Percentiles rank a stretch among this genome's conserved stretches.
These are phyloP conservation scores for Forbesichthys papilliferus DNA, from an alignment of 2,113 vertebrate species.

Conservation along the genomic window DNA sequence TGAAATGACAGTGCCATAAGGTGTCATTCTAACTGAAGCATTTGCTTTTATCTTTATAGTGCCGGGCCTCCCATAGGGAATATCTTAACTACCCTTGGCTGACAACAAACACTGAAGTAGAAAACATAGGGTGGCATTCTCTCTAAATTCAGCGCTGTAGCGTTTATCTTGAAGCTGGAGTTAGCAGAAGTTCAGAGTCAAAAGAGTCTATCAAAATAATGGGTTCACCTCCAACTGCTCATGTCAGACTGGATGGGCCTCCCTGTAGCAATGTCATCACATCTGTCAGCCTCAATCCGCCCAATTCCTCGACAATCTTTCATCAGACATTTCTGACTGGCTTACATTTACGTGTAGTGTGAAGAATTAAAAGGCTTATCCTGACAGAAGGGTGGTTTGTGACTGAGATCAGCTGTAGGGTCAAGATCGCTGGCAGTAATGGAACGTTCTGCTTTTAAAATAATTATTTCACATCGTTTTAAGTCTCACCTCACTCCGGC, in stretches of 20 bases:
- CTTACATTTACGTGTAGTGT: not conserved
- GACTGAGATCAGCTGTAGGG: too few relatives aligned
- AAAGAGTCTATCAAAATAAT: constrained; percentile 36
- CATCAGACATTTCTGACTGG: constrained; percentile 30
- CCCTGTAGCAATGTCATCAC: constrained; percentile 36
- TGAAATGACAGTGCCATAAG: constrained; percentile 11
- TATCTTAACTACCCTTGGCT: constrained; percentile 14
- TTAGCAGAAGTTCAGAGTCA: constrained; percentile 32
- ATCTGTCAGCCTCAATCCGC: constrained; percentile 19
- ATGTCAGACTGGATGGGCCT: constrained; percentile 39
- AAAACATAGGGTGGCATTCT: not conserved
- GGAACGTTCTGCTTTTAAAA: too few relatives aligned
- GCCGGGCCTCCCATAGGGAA: constrained; percentile 5
- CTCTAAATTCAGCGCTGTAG: constrained; percentile 20
- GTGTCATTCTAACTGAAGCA: constrained; percentile 17
- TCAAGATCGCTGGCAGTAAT: too few relatives aligned
- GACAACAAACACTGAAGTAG: constrained; percentile 18
- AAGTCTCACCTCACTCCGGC: too few relatives aligned
- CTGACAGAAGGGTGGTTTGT: too few relatives aligned
- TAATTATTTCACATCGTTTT: too few relatives aligned
- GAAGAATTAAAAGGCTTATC: not conserved
- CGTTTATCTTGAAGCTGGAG: constrained; percentile 27
- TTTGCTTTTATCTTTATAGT: constrained; percentile 23
- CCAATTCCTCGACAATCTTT: constrained; percentile 1
- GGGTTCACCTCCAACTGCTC: constrained; percentile 24